Evolutionary conservation across 1,140 invertebrate genomes (phyloP), one percentile per base, ranked within the genome.

Genomic region (Drosophila setifemur): DNA sequence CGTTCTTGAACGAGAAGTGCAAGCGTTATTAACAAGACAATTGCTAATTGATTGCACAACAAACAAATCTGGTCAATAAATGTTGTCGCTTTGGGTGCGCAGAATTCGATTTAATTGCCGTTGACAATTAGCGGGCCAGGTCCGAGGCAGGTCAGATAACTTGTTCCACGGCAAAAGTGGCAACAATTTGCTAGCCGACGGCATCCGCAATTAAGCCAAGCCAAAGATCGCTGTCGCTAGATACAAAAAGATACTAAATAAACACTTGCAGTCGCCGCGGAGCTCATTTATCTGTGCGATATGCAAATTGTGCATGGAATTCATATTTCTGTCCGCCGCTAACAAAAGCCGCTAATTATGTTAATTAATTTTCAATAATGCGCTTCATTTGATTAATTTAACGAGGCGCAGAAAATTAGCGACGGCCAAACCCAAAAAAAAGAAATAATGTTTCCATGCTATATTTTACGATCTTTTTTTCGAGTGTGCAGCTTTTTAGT

Each of bases 371-470:
- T 61, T 71, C 58, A 79, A 72, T 60, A 83, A 78, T 78, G 71
- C 52, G 71, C 52, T 73, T 73, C 63, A 60, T 76, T 60, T 86
- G 86, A 86, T 79, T 85, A 79, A 79, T 85, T 85, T 86, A 64
- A 85, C 45, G 79, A 85, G 71, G 66, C 70, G 79, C 79, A 85
- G 61, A 85, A 85, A 55, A 63, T 85, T 52, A 73, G 81, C 81
- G 71, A 81, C 71, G 81, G 75, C 66, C 53, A 16, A 60, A 53
- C 29, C 7, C 45, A 52, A 72, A 58, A 44, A 23, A 43, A 47
- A 70, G 52, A 68, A 57, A 31, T 48, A 33, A 12, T 3, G 7
- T n/a, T n/a, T n/a, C n/a, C n/a, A n/a, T n/a, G n/a, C n/a, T 43
- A 67, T 48, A 48, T 58, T 71, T 67, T 58, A 71, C 28, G 35